Conservation (phyloP, 2,888 invertebrate species). For the Erpobdella octoculata region DNA sequence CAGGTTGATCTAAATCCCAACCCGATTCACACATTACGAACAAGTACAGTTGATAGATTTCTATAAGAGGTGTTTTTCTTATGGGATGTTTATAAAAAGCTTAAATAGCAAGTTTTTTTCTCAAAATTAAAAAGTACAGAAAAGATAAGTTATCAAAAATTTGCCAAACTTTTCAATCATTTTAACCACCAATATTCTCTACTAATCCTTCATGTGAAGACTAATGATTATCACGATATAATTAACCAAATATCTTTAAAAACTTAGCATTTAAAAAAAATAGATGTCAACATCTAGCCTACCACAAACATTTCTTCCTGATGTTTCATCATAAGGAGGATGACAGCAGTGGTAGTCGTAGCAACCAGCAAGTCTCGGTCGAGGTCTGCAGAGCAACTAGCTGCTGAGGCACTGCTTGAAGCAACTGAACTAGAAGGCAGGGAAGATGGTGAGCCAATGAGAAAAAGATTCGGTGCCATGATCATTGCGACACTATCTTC, state of each 20-base stretch:
- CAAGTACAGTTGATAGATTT: too few species aligned
- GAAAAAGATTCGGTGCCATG: constrained; percentile 77
- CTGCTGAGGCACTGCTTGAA: not conserved
- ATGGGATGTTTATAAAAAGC: too few species aligned
- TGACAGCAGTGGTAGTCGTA: not conserved
- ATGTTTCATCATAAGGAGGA: constrained; percentile 23
- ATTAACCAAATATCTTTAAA: not conserved
- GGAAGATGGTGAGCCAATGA: constrained; percentile 35
- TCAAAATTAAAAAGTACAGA: too few species aligned
- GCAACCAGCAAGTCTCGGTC: constrained; percentile 21
- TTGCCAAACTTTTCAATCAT: too few species aligned
- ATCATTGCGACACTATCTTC: constrained; percentile 87
- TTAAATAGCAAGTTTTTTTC: too few species aligned
- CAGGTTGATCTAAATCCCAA: too few species aligned
- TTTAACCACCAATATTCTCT: too few species aligned
- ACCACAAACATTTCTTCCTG: constrained; percentile 23
- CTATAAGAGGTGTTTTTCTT: too few species aligned
- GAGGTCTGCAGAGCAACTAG: not conserved
- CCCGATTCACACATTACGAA: too few species aligned
- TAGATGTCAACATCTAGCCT: not conserved
- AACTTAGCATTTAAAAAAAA: not conserved
- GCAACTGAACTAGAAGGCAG: not conserved
- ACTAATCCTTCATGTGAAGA: too few species aligned
- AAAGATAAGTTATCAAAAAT: too few species aligned
- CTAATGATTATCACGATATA: too few species aligned